phyloP scores from a whole-genome alignment of 2,797 vertebrate species.

The Anguilla pacifica region DNA sequence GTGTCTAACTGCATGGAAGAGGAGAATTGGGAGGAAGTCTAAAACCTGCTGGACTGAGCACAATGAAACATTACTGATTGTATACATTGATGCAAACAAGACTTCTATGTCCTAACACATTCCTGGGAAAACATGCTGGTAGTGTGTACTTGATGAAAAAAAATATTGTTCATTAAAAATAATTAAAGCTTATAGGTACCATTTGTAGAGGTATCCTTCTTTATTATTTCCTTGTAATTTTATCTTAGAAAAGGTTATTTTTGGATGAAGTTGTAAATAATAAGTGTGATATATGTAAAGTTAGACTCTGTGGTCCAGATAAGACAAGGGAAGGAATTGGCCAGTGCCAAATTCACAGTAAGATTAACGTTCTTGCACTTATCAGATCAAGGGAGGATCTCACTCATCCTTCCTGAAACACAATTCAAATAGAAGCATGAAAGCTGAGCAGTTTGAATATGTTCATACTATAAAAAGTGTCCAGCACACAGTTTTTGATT shows the following conservation, averaged over 20 bases:
- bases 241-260: neutral
- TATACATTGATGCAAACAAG: too few species aligned
- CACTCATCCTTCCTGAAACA: neutral
- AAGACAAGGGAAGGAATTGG: neutral
- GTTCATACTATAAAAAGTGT: neutral
- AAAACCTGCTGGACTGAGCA: neutral
- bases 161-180: neutral
- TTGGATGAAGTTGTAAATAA: neutral
- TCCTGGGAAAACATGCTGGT: neutral
- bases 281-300: neutral
- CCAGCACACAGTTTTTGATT: neutral
- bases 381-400: neutral
- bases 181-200: neutral
- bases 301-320: neutral
- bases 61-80: neutral
- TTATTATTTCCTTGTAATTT: neutral
- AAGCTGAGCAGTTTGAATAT: neutral
- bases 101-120: neutral
- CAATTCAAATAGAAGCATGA: neutral
- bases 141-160: neutral
- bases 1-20: neutral
- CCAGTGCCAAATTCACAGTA: neutral
- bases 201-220: neutral
- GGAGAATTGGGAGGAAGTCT: neutral
- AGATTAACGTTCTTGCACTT: neutral